Percentiles rank a stretch among this genome's conserved stretches.
phyloP scores from a whole-genome alignment of 2,113 vertebrate species.

The Anser cygnoides region DNA sequence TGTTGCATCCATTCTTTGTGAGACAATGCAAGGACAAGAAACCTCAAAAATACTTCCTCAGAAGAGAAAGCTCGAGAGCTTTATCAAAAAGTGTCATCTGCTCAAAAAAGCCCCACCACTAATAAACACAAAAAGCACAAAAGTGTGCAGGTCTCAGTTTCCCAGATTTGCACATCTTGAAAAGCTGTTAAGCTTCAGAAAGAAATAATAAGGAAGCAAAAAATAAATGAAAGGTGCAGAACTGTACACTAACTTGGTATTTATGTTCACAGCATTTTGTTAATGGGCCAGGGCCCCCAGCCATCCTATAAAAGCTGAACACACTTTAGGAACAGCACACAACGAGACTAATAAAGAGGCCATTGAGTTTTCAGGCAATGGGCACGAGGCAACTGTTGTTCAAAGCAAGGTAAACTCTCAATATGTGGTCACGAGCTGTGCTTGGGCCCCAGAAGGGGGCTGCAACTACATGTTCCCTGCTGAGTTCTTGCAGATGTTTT shows the following conservation, averaged over 20 bases:
- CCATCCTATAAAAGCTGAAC: background rate
- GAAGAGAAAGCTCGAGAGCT: background rate
- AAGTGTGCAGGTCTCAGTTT: background rate
- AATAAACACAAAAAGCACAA: background rate
- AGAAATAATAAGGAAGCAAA: background rate
- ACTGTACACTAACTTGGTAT: background rate
- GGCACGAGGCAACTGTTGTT: too few species aligned
- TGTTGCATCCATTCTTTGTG: background rate
- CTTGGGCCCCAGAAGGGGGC: too few species aligned
- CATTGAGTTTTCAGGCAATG: too few species aligned
- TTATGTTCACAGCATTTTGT: background rate
- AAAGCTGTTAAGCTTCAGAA: background rate
- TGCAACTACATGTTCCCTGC: background rate
- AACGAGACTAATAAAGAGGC: background rate
- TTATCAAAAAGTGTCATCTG: background rate
- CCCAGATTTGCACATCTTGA: background rate
- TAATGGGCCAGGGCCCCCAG: background rate
- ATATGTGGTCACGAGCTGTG: too few species aligned
- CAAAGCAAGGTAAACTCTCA: too few species aligned
- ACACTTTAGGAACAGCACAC: background rate
- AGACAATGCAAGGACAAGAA: background rate
- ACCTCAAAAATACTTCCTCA: background rate
- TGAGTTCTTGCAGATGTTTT: background rate
- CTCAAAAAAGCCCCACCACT: background rate
- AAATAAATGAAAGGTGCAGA: background rate